Conservation (phyloP, 1,140 invertebrate species). For the Metopolophium dirhodum region DNA sequence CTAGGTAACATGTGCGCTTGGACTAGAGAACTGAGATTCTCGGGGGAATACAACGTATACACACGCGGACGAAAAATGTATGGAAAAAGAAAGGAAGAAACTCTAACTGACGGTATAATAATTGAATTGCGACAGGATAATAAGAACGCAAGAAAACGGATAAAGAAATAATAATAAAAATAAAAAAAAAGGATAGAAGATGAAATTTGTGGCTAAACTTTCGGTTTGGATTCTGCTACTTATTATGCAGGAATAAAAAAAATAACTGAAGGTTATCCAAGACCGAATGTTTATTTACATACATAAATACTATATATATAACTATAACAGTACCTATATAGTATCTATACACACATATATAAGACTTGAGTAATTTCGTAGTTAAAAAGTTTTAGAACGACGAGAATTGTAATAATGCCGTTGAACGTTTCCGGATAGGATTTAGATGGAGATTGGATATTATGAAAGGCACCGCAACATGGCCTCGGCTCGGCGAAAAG, state of each 20-base stretch:
- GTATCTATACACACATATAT: not conserved
- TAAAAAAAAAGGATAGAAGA: not conserved
- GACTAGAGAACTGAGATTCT: constrained; percentile 27
- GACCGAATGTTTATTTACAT: constrained; percentile 11
- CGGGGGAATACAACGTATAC: constrained; percentile 25
- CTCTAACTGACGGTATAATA: constrained; percentile 38
- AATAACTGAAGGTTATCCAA: not conserved
- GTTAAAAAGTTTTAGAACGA: constrained; percentile 38
- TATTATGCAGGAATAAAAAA: not conserved
- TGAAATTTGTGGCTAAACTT: constrained; percentile 31
- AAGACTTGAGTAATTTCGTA: not conserved
- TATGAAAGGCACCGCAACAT: not conserved
- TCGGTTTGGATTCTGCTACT: not conserved
- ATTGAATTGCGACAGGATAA: constrained; percentile 40
- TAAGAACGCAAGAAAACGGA: constrained; percentile 37
- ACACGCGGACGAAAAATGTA: not conserved
- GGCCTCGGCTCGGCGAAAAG: not conserved
- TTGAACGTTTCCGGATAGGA: constrained; percentile 2
- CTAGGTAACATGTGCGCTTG: constrained; percentile 15
- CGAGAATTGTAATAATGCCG: not conserved
- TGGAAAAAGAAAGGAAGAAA: constrained; percentile 34
- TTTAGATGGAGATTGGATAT: constrained; percentile 21
- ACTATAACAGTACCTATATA: not conserved
- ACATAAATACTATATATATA: not conserved
- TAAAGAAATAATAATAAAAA: constrained; percentile 44